Evolutionary conservation across 2,797 vertebrate species (phyloP).

Genomic region (Syngnathus acus): DNA sequence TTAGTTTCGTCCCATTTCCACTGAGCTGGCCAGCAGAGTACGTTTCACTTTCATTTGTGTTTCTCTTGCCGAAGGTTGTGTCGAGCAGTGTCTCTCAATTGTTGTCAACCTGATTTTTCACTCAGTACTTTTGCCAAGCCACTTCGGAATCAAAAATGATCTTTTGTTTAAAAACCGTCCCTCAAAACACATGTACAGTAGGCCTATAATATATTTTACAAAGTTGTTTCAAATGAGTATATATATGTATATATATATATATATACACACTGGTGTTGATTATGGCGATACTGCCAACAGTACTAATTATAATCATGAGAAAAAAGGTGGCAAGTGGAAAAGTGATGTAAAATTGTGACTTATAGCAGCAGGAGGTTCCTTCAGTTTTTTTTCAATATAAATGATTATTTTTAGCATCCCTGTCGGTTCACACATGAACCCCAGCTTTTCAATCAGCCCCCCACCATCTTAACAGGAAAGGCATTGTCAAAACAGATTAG

Average conservation of each 20-base stretch:
- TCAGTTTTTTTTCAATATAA: conserved; percentile 18
- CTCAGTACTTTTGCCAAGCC: not conserved
- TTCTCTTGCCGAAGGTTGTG: not conserved
- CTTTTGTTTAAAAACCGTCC: not conserved
- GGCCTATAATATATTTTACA: not conserved
- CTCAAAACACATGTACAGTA: not conserved
- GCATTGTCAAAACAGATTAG: conserved; percentile 30
- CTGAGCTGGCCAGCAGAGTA: not conserved
- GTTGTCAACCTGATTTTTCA: not conserved
- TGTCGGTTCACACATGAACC: conserved; percentile 30
- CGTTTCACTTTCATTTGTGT: not conserved
- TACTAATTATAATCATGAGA: too few relatives aligned
- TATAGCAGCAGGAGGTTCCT: conserved; percentile 33
- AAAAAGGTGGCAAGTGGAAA: too few relatives aligned
- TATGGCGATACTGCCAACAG: too few relatives aligned
- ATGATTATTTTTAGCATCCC: conserved; percentile 15
- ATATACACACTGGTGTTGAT: too few relatives aligned
- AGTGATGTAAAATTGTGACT: too few relatives aligned
- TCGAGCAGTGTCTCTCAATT: not conserved
- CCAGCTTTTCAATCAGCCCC: conserved; percentile 27
- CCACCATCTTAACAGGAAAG: conserved; percentile 22
- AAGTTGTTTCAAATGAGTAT: not conserved
- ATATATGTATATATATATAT: too few relatives aligned
- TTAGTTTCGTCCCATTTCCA: conserved; percentile 10
- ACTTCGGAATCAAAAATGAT: not conserved